Evolutionary conservation across 2,797 vertebrate species (phyloP), one percentile per base, ranked within the genome.

Genomic region (Centropyge bicolor): DNA sequence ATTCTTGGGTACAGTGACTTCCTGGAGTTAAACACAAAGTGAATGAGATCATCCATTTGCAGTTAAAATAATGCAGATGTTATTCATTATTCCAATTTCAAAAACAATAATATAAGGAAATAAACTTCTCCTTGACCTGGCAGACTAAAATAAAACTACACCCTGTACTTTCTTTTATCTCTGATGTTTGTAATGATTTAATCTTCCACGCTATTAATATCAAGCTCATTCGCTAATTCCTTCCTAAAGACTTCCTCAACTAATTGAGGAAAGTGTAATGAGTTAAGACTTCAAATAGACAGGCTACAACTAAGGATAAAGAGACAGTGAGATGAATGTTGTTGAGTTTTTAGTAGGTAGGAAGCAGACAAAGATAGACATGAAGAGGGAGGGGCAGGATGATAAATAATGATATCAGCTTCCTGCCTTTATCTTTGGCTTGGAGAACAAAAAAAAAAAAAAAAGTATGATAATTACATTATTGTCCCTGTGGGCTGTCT

Each of bases 371-470:
- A 48, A 85, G 76, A 80, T 52, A 85, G 79, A 82, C 69, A 81
- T 72, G 46, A 59, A 66, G 54, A 69, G 49, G 64, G 70, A 82
- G 41, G 38, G 61, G 60, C 19, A 56, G 63, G 74, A 79, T 73
- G 84, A 89, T 85, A 88, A 86, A 88, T 80, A 78, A 52, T 24
- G 24, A 38, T 49, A 52, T 54, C 14, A 74, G 43, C 69, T 88
- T 88, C 85, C 86, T 92, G 83, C 31, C 55, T 77, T 31, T 82
- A 81, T 76, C 59, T 84, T 82, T 86, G 51, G 36, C 72, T 68
- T 9, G 52, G 68, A 83, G 74, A 79, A 80, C 76, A 43, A 63
- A 46, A 20, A 20, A 83, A 80, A 74, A 77, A 72, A 81, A 57
- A 51, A 48, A 78, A 2, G 40, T 57, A 78, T 14, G 31, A 56